Base-by-base conservation (phyloP, 2,888 invertebrate species). In the Scaptomyza caliginosa region DNA sequence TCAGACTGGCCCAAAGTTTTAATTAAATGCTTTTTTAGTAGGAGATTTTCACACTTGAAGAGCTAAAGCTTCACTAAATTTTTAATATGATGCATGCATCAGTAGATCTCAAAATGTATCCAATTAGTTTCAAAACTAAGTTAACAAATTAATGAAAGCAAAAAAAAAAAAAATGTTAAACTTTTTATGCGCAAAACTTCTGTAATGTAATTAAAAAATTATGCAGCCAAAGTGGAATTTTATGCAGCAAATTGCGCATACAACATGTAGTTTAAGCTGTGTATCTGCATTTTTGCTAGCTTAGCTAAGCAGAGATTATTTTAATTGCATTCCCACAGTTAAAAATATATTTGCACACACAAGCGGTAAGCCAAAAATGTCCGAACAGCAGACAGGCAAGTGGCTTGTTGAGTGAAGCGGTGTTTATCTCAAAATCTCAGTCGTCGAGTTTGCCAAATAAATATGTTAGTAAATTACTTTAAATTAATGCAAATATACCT, bases 261-360 rank as follows among this genome's bases (percentile, higher is more conserved):
- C 50, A 42, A 32, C 32, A 34, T 11, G n/a, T 17, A 11, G 16
- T 3, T n/a, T 34, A 11, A 17, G 17, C 32, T n/a, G n/a, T n/a
- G n/a, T 26, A 28, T 34, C 8, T 13, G 43, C 30, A 43, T 38
- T 30, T 40, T 50, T 42, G 17, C 11, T 10, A 21, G 28, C 30
- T 24, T 7, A 13, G 11, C 21, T 16, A 24, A 19, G 7, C 8
- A 24, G 23, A 19, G 13, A 21, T 13, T 13, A 45, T 48, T 48
- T 55, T 55, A 68, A 63, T 68, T 58, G 48, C 13, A 74, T 51
- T 63, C 28, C 11, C 13, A 36, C 48, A 34, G 16, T 13, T 38
- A 16, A 28, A 38, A 43, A 42, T 30, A 48, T 28, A 48, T 54
- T 45, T 26, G 6, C 10, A 4, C 13, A 45, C 8, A 10, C 30